Evolutionary conservation across 2,888 invertebrate species (phyloP).

Genomic region (Lasioglossum zephyrum): DNA sequence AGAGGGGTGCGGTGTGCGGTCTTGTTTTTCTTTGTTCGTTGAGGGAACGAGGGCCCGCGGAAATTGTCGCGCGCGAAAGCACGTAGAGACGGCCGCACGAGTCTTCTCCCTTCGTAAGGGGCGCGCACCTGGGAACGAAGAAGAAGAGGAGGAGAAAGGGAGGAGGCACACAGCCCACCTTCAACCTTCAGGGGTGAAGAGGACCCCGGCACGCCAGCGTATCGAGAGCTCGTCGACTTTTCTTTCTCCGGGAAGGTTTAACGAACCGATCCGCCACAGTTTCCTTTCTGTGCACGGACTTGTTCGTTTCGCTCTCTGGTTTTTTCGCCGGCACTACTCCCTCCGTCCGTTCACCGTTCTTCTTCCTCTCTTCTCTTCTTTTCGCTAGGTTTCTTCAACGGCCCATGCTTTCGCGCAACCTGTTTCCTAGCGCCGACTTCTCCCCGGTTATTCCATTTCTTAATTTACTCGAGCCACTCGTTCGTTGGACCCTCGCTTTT

Average conservation of each 20-base stretch:
- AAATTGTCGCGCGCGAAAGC: slow-evolving; percentile 25
- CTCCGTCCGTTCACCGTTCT: not conserved
- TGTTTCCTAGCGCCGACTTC: slow-evolving; percentile 30
- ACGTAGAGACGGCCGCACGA: slow-evolving; percentile 13
- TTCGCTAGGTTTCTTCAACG: slow-evolving; percentile 24
- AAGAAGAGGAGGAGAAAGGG: not conserved
- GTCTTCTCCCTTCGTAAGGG: not conserved
- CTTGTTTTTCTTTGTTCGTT: slow-evolving; percentile 1
- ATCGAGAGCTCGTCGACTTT: slow-evolving; percentile 64
- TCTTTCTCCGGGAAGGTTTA: slow-evolving; percentile 71
- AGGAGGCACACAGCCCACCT: not conserved
- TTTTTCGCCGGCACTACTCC: not conserved
- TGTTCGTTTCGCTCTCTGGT: slow-evolving; percentile 38
- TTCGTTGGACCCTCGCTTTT: slow-evolving; percentile 28
- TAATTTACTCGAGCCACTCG: slow-evolving; percentile 55
- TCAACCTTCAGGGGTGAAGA: slow-evolving; percentile 12
- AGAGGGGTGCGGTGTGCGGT: not conserved
- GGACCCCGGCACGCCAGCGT: slow-evolving; percentile 21
- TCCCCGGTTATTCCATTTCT: slow-evolving; percentile 62
- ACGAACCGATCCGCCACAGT: slow-evolving; percentile 75
- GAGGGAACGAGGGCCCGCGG: not conserved
- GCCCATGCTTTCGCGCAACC: slow-evolving; percentile 32
- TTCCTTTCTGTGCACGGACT: slow-evolving; percentile 61
- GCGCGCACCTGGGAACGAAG: not conserved
- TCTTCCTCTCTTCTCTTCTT: not conserved